These are phyloP conservation scores for Heliocidaris erythrogramma DNA, from an alignment of 35 echinoderm and acorn worm genomes.

Conservation along the genomic window DNA sequence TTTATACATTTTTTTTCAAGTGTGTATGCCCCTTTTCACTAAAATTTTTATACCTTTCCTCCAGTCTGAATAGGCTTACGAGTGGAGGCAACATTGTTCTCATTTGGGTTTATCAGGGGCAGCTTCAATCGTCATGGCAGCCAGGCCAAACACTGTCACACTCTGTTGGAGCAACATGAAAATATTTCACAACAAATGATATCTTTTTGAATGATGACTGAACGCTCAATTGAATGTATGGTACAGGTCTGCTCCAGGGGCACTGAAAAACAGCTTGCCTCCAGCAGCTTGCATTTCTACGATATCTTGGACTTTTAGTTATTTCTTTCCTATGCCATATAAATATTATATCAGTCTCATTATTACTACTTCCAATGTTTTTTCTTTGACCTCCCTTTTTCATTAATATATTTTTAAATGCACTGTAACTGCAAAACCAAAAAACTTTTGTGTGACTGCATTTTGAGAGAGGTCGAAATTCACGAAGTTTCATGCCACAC, in stretches of 20 bases:
- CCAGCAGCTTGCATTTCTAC: neutral
- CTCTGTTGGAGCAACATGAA: slow-evolving; percentile 4
- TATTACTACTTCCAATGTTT: neutral
- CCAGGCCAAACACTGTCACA: slow-evolving; percentile 8
- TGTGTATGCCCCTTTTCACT: too few species aligned
- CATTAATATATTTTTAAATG: too few species aligned
- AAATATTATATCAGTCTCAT: neutral
- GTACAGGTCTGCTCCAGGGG: neutral
- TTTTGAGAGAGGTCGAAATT: too few species aligned
- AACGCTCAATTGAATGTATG: neutral
- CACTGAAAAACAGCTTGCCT: neutral
- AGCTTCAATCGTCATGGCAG: neutral
- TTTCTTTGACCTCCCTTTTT: neutral
- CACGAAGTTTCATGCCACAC: too few species aligned
- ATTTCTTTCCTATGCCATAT: neutral
- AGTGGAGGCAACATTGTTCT: neutral
- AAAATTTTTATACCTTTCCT: too few species aligned
- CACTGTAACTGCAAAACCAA: too few species aligned
- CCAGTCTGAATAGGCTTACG: too few species aligned
- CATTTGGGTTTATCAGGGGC: neutral
- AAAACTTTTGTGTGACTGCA: too few species aligned
- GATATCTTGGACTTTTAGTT: neutral
- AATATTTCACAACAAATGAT: slow-evolving; percentile 12
- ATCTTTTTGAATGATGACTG: slow-evolving; percentile 18
- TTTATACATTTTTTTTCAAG: too few species aligned